Base-by-base conservation (phyloP, 2,113 vertebrate genomes). In the Harpagus bidentatus region DNA sequence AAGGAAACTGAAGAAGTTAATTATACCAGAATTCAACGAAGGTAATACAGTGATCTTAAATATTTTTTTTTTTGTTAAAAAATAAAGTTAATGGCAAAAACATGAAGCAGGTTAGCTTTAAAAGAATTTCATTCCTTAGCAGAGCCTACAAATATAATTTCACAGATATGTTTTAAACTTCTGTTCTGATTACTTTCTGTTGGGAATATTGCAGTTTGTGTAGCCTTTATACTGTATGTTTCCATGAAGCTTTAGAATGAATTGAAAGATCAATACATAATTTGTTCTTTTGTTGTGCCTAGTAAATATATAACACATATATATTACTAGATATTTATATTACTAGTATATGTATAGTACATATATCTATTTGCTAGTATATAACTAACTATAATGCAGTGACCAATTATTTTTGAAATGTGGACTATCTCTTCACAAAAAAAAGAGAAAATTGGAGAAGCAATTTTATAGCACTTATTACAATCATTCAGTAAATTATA, bases 41-140 rank as follows among this genome's bases (percentile, higher is more conserved):
- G 98, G 98, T 98, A 98, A 98, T 97, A 65, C 36, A 89, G 19
- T 92, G 43, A 45, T 82, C 52, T 94, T 80, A 38, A 71, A 10
- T 79, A 7, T 15, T 58, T 23, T 69, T 40, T 7, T 13, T 48
- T 13, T 77, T 38, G 11, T 70, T 90, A 32, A 56, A 66, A 38
- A 55, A 9, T 71, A 61, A 67, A 66, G 8, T 36, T 48, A 9
- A 59, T 84, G 47, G 11, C 22, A 78, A 88, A 13, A 86, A 55
- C 2, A 26, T 62, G 23, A 92, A 86, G 21, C 9, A 58, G 31
- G 13, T 66, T 59, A 81, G 26, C 10, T 73, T 90, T 12, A 34
- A 73, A 90, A 65, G 1, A 55, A 53, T 53, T 32, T 78, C 0
- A 55, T 84, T 84, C 19, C 26, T 69, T 76, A 69, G 48, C 31